These are phyloP conservation scores for Drosophila novamexicana DNA, from an alignment of 1,140 invertebrate species.

Conservation along the genomic window DNA sequence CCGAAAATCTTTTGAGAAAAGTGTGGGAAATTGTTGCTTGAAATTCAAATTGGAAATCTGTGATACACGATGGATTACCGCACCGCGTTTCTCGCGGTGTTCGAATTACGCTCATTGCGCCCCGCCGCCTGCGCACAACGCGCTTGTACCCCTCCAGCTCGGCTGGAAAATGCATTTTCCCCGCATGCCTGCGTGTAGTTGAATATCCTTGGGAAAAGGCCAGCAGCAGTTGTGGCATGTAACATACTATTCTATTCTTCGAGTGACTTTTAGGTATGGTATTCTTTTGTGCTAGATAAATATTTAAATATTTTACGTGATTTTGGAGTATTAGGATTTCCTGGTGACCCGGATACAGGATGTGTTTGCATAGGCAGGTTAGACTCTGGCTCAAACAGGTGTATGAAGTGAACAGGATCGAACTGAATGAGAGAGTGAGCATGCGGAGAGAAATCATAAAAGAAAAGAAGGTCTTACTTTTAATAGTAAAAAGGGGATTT, in stretches of 20 bases:
- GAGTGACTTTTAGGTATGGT: constrained; percentile 3
- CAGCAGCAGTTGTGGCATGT: not conserved
- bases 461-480: not conserved
- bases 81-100: constrained; percentile 70
- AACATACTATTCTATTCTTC: constrained; percentile 9
- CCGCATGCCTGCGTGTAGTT: constrained; percentile 60
- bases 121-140: constrained; percentile 61
- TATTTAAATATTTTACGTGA: constrained; percentile 70
- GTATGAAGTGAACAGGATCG: constrained; percentile 18
- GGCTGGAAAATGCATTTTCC: constrained; percentile 59
- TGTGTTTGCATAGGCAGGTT: constrained; percentile 51
- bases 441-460: too few species aligned
- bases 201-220: constrained; percentile 74
- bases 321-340: constrained; percentile 70
- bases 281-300: constrained; percentile 47
- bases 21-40: constrained; percentile 62
- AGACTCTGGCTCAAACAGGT: constrained; percentile 50
- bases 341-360: constrained; percentile 64
- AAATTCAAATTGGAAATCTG: constrained; percentile 69
- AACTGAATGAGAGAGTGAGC: not conserved
- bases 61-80: constrained; percentile 54
- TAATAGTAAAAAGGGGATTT: too few species aligned
- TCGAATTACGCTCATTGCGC: constrained; percentile 69
- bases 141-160: not conserved
- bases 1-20: constrained; percentile 6